These are phyloP conservation scores for Euclidia mi DNA, from an alignment of 2,888 invertebrate species.

Conservation along the genomic window DNA sequence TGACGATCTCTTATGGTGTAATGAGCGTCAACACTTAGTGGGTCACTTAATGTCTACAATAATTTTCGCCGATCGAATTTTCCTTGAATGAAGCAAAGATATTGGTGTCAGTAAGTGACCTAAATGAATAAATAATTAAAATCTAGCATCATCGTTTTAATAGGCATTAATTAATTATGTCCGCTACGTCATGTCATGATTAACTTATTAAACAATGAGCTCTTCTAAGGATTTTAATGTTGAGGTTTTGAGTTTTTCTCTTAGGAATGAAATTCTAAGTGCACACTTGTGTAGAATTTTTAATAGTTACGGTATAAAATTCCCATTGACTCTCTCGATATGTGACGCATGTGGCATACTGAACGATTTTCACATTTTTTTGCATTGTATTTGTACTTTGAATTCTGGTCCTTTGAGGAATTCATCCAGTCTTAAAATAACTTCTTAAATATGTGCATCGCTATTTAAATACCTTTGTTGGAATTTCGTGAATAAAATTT, in stretches of 20 bases:
- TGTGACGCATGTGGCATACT: constrained; percentile 9
- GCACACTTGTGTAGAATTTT: constrained; percentile 10
- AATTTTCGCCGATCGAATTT: neutral
- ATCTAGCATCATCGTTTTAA: no score
- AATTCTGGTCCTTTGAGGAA: neutral
- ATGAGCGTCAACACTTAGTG: no score
- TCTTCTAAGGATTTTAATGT: constrained; percentile 1
- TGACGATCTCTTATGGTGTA: no score
- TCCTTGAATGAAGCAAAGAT: neutral
- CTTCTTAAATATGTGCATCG: no score
- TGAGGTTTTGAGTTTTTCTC: constrained; percentile 15
- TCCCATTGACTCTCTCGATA: neutral
- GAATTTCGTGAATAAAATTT: no score
- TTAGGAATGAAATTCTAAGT: constrained; percentile 5
- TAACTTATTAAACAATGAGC: neutral
- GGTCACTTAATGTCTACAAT: no score
- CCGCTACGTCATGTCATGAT: constrained; percentile 2
- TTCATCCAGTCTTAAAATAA: neutral
- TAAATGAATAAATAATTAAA: no score
- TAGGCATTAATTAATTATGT: neutral
- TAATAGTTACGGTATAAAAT: constrained; percentile 12
- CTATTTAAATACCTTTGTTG: no score
- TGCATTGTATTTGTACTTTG: neutral
- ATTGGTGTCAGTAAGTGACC: no score
- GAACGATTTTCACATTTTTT: neutral